A percentile compares a stretch with the other conserved stretches of the same genome.
Conservation (phyloP, 2,888 invertebrate genomes). For the Homarus gammarus region DNA sequence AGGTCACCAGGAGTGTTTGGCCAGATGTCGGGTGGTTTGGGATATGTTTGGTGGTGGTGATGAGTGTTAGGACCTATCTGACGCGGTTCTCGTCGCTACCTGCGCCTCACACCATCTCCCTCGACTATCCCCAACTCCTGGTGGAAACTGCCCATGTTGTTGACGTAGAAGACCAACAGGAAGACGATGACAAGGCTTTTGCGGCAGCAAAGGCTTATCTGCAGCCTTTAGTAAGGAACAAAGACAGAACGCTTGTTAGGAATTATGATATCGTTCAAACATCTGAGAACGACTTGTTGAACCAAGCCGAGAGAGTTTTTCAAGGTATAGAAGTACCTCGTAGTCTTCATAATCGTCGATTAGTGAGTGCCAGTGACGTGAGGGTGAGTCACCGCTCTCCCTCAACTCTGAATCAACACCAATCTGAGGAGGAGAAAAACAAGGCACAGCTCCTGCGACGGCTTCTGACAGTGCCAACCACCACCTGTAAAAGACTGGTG, state of each 20-base stretch:
- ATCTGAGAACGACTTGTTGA: background rate
- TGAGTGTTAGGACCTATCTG: background rate
- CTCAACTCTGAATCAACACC: background rate
- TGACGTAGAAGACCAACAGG: too few relatives aligned
- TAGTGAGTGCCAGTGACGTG: background rate
- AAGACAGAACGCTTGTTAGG: too few relatives aligned
- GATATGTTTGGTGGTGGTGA: background rate
- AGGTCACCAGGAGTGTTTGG: too few relatives aligned
- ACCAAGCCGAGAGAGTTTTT: background rate
- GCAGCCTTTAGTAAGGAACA: too few relatives aligned
- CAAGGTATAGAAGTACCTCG: too few relatives aligned
- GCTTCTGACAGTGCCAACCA: conserved; percentile 30
- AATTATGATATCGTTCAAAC: background rate
- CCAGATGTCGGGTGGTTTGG: too few relatives aligned
- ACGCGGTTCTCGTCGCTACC: background rate
- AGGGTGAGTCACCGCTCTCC: too few relatives aligned
- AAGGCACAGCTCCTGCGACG: conserved; percentile 16
- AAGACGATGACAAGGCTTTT: too few relatives aligned
- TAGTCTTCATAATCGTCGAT: background rate
- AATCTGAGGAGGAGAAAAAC: background rate
- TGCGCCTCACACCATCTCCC: background rate
- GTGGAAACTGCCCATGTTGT: too few relatives aligned
- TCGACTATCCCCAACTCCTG: background rate
- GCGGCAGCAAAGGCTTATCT: too few relatives aligned
- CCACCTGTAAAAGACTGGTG: conserved; percentile 39